Evolutionary conservation across 2,113 vertebrate genomes (phyloP).

Genomic region (Rhinolophus ferrumequinum): DNA sequence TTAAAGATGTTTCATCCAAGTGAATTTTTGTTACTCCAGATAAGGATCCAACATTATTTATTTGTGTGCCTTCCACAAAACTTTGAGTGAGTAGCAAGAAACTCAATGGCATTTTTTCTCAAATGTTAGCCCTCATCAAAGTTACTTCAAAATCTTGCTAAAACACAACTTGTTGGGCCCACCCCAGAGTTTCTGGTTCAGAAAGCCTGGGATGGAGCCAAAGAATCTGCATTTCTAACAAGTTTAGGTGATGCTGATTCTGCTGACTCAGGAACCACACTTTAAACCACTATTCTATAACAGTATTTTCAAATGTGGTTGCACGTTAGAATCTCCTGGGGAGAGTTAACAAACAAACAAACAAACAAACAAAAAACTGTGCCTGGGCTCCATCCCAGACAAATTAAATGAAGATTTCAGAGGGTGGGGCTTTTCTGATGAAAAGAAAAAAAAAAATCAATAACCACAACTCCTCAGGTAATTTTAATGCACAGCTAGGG

Average conservation of each 20-base stretch:
- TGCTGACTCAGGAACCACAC: background rate
- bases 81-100: background rate
- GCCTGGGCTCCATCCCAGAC: rapidly evolving
- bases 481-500: background rate
- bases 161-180: background rate
- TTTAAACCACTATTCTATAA: background rate
- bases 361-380: background rate
- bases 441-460: background rate
- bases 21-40: background rate
- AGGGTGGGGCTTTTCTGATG: background rate
- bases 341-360: background rate
- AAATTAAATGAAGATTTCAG: background rate
- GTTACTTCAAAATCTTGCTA: background rate
- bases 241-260: background rate
- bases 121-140: background rate
- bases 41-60: background rate
- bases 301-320: background rate
- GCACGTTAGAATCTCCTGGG: background rate
- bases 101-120: background rate
- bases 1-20: background rate
- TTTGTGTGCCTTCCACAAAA: background rate
- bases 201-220: background rate
- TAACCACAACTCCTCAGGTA: background rate
- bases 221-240: background rate
- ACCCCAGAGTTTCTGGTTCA: background rate